Conservation (phyloP, 2,888 invertebrate genomes). For the Pseudeuparius sepicola region DNA sequence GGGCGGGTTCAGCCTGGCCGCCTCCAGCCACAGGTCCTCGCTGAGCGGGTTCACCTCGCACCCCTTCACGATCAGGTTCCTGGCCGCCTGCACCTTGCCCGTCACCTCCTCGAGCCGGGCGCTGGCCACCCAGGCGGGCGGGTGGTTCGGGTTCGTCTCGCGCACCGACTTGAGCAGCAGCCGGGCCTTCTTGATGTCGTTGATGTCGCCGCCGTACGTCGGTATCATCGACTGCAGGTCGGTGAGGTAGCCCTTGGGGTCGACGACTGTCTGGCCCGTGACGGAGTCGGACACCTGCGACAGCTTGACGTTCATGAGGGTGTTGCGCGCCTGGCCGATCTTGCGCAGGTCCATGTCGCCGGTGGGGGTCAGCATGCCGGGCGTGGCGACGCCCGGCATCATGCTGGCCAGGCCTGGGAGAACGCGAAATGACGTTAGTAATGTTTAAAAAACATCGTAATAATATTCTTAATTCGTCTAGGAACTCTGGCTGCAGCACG, state of each 20-base stretch:
- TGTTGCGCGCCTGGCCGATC: constrained; percentile 98
- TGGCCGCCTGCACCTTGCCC: constrained; percentile 89
- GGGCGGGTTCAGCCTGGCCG: constrained; percentile 84
- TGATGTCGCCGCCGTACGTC: constrained; percentile 95
- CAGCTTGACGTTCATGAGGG: constrained; percentile 97
- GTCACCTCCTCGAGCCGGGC: constrained; percentile 97
- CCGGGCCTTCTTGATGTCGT: constrained; percentile 95
- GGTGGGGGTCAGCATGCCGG: constrained; percentile 74
- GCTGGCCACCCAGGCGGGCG: constrained; percentile 99
- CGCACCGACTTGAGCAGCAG: constrained; percentile 90
- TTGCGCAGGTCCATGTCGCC: constrained; percentile 94
- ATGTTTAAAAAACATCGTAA: too few species aligned
- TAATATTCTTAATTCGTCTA: too few species aligned
- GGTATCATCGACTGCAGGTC: constrained; percentile 99
- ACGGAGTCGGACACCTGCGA: constrained; percentile 96
- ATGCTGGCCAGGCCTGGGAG: constrained; percentile 84
- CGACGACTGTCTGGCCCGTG: constrained; percentile 97
- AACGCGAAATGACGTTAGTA: too few species aligned
- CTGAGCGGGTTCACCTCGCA: constrained; percentile 94
- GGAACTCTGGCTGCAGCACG: too few species aligned
- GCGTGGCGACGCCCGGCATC: constrained; percentile 77
- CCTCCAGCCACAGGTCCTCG: constrained; percentile 97
- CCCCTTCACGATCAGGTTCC: constrained; percentile 91
- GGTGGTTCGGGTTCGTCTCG: constrained; percentile 97
- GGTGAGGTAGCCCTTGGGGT: constrained; percentile 99